Conservation (phyloP, 92 coral and sea anemone genomes). For the Bergia sp. region DNA sequence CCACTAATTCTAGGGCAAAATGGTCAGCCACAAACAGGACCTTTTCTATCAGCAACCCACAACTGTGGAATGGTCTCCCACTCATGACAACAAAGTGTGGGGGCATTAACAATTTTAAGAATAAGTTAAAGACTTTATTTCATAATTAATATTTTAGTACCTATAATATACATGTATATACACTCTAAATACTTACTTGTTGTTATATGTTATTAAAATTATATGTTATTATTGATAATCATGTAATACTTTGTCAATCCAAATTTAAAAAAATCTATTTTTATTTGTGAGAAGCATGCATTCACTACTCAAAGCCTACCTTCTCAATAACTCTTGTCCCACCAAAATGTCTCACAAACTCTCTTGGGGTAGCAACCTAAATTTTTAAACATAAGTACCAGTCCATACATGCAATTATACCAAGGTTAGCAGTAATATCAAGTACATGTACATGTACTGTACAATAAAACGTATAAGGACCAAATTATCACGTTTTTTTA, state of each 20-base stretch:
- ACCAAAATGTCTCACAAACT: slow-evolving; percentile 92
- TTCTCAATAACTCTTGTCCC: slow-evolving; percentile 94
- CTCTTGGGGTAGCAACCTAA: slow-evolving; percentile 96
- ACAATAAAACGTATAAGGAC: no score
- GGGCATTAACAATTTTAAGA: neutral
- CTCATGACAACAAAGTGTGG: neutral
- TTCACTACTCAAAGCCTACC: slow-evolving; percentile 37
- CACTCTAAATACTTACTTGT: neutral
- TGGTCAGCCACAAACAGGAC: neutral
- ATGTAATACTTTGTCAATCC: no score
- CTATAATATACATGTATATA: neutral
- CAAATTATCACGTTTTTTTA: neutral
- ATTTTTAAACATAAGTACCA: neutral
- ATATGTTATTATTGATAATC: no score
- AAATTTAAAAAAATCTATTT: neutral
- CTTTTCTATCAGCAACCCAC: neutral
- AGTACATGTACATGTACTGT: neutral
- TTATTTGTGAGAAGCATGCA: neutral
- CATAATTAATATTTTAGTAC: neutral
- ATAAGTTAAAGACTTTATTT: neutral
- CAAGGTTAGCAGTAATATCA: no score
- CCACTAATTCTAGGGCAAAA: neutral
- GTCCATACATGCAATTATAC: neutral
- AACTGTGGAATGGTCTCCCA: neutral
- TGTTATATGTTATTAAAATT: no score